These are phyloP conservation scores for Tenthredo mesomela DNA, from an alignment of 2,888 invertebrate genomes.

Conservation along the genomic window DNA sequence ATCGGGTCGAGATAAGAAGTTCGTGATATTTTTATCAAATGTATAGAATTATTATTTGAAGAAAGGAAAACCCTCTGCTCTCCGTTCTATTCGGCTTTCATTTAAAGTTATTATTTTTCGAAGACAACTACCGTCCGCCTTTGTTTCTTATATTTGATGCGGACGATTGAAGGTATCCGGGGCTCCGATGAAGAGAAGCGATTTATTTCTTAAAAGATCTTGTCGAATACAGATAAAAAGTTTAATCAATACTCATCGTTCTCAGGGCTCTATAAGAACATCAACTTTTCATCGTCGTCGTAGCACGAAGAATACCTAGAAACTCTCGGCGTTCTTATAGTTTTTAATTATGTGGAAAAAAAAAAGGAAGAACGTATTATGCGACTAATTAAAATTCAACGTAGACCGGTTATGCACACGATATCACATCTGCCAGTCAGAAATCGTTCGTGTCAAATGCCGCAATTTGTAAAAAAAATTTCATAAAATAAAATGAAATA, in stretches of 20 bases:
- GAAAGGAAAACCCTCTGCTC: neutral
- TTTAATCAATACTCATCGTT: conserved; percentile 36
- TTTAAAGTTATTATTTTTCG: neutral
- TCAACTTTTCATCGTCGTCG: neutral
- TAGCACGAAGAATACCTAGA: neutral
- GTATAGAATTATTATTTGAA: conserved; percentile 21
- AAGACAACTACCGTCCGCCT: neutral
- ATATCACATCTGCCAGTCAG: neutral
- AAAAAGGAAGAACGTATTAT: neutral
- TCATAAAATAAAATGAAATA: neutral
- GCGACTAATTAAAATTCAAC: neutral
- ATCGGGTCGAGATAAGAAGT: conserved; percentile 7
- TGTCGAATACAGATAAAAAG: conserved; percentile 1
- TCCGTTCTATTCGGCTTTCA: neutral
- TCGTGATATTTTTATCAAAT: conserved; percentile 19
- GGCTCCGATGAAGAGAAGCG: neutral
- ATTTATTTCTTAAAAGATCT: conserved; percentile 8
- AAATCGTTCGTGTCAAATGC: neutral
- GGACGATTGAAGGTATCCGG: conserved; percentile 32
- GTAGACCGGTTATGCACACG: neutral
- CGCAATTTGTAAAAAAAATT: neutral
- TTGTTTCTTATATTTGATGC: conserved; percentile 35
- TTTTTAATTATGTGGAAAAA: neutral
- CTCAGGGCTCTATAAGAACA: neutral
- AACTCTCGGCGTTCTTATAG: neutral